A percentile compares a stretch with the other conserved stretches of the same genome.
phyloP scores from a whole-genome alignment of 1,140 invertebrate genomes.

The Rhizoglyphus robini region DNA sequence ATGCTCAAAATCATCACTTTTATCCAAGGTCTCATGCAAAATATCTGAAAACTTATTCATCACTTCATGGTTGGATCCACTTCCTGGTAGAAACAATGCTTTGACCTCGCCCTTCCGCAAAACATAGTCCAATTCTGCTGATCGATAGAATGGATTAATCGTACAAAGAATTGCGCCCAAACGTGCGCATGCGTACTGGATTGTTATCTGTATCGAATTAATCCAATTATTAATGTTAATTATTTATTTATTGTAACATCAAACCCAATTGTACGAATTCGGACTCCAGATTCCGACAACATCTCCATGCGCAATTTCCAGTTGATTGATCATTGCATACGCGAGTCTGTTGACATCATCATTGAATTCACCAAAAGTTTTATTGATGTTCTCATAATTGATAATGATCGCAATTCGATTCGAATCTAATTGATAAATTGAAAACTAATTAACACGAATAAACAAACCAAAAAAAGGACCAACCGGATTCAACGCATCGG shows the following conservation, averaged over 20 bases:
- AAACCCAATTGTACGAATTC: conserved; percentile 20
- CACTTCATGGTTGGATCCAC: background rate
- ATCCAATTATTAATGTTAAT: background rate
- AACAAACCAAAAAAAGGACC: background rate
- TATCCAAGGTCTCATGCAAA: background rate
- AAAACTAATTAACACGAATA: background rate
- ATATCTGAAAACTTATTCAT: background rate
- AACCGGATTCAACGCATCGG: conserved; percentile 6
- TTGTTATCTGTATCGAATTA: background rate
- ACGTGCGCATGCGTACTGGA: conserved; percentile 22
- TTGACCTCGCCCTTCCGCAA: conserved; percentile 18
- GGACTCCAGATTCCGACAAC: conserved; percentile 21
- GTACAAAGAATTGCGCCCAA: conserved; percentile 22
- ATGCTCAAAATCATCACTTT: background rate
- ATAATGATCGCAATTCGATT: conserved; percentile 8
- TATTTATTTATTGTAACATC: background rate
- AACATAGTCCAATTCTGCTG: conserved; percentile 20
- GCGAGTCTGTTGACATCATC: conserved; percentile 19
- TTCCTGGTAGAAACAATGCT: conserved; percentile 32
- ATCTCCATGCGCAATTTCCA: conserved; percentile 17
- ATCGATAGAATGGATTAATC: conserved; percentile 23
- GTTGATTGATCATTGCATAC: conserved; percentile 1
- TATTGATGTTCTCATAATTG: conserved; percentile 20
- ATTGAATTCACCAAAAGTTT: conserved; percentile 22
- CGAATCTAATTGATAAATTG: background rate